Percentiles rank a stretch among this genome's conserved stretches.
These are phyloP conservation scores for Gyps fulvus DNA, from an alignment of 2,113 vertebrate species.

Conservation along the genomic window DNA sequence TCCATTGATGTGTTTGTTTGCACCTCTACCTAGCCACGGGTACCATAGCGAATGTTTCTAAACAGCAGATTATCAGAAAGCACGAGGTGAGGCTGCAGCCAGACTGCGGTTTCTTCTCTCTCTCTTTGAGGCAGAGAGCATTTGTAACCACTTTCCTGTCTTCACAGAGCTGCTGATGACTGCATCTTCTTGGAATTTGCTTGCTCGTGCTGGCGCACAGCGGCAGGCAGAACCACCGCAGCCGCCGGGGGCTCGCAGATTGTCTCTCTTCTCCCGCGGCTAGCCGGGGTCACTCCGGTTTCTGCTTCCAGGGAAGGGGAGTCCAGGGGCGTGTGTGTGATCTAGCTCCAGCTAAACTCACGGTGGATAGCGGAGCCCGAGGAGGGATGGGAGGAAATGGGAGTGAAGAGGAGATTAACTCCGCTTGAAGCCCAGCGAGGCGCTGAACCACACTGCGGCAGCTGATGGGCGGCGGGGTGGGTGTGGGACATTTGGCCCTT, in stretches of 20 bases:
- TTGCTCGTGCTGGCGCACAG: constrained; percentile 67
- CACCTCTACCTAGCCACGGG: background rate
- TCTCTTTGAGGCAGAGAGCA: constrained; percentile 34
- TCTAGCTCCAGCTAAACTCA: constrained; percentile 51
- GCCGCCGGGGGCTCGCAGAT: constrained; percentile 41
- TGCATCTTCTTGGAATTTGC: constrained; percentile 78
- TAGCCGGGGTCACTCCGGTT: constrained; percentile 71
- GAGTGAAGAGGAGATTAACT: background rate
- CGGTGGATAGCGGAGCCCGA: background rate
- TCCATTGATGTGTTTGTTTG: background rate
- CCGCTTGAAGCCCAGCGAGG: background rate
- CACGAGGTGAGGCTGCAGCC: background rate
- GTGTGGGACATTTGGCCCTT: background rate
- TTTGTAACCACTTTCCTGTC: constrained; percentile 75
- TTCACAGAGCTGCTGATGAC: constrained; percentile 74
- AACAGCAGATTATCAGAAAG: constrained; percentile 34
- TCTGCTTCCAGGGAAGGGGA: constrained; percentile 54
- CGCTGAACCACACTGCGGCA: background rate
- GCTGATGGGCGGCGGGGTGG: background rate
- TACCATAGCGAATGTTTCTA: background rate
- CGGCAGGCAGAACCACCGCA: constrained; percentile 11
- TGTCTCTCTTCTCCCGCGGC: constrained; percentile 59
- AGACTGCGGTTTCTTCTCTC: constrained; percentile 21
- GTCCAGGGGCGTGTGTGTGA: background rate
- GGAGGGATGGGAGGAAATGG: background rate